These are phyloP conservation scores for Minunthozetes semirufus DNA, from an alignment of 2,888 invertebrate genomes.

Conservation along the genomic window DNA sequence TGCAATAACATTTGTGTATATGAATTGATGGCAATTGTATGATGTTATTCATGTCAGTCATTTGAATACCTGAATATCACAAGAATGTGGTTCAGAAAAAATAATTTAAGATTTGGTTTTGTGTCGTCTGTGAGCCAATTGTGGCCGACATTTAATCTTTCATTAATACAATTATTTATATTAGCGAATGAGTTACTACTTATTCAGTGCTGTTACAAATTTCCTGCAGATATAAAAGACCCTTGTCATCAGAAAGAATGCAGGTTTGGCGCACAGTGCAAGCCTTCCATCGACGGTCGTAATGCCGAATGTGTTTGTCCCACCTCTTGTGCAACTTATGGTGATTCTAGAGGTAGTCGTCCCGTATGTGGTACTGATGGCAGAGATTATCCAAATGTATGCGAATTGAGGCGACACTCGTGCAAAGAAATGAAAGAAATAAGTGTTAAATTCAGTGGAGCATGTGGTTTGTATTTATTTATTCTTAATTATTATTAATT, in stretches of 20 bases:
- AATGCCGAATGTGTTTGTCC: conserved; percentile 70
- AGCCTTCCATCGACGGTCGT: conserved; percentile 59
- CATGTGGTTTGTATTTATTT: conserved; percentile 49
- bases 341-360: conserved; percentile 69
- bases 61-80: too few species aligned
- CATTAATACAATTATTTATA: conserved; percentile 1
- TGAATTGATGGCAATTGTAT: too few species aligned
- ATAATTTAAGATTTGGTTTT: background rate
- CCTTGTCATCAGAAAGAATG: conserved; percentile 65
- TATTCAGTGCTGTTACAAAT: conserved; percentile 52
- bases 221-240: conserved; percentile 60
- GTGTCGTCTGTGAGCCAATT: background rate
- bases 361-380: conserved; percentile 66
- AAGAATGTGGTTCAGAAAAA: background rate
- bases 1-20: too few species aligned
- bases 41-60: too few species aligned
- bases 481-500: background rate
- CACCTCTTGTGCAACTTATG: conserved; percentile 69
- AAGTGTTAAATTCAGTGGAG: conserved; percentile 50
- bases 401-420: conserved; percentile 49
- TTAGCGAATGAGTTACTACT: background rate
- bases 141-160: background rate
- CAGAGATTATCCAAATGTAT: conserved; percentile 49
- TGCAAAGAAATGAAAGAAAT: conserved; percentile 50
- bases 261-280: conserved; percentile 63